These are phyloP conservation scores for Cryptophagus acutangulus DNA, from an alignment of 2,888 invertebrate species.

Conservation along the genomic window DNA sequence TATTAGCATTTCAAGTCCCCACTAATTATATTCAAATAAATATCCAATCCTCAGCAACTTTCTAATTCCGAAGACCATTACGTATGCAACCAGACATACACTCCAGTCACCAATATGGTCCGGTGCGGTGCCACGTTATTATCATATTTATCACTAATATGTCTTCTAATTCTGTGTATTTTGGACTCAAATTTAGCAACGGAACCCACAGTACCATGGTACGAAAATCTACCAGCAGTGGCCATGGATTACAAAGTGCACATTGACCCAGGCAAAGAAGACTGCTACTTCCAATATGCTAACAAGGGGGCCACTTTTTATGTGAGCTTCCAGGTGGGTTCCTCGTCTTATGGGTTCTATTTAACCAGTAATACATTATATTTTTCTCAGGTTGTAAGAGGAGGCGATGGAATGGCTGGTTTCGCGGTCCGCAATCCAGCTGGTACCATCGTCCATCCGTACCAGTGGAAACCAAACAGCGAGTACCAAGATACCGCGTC, in stretches of 20 bases:
- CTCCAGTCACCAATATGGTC: conserved; percentile 28
- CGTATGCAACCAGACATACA: no score
- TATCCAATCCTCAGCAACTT: no score
- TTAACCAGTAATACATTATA: not conserved
- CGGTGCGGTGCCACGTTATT: conserved; percentile 32
- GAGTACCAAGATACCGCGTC: conserved; percentile 83
- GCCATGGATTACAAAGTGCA: conserved; percentile 96
- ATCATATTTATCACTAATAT: conserved; percentile 21
- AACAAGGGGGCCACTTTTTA: conserved; percentile 88
- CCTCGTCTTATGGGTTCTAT: no score
- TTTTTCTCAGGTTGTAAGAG: conserved; percentile 70
- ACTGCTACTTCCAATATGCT: conserved; percentile 93
- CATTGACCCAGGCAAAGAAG: conserved; percentile 90
- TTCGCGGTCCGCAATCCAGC: conserved; percentile 84
- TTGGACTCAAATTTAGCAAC: conserved; percentile 16
- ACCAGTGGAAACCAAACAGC: conserved; percentile 83
- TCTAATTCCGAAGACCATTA: no score
- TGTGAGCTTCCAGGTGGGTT: conserved; percentile 82
- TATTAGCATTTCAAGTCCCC: no score
- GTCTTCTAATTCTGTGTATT: conserved; percentile 22
- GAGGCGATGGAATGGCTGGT: conserved; percentile 92
- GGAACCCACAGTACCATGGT: conserved; percentile 66
- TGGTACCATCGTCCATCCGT: conserved; percentile 80
- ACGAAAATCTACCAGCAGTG: conserved; percentile 82
- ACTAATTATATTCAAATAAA: no score